Evolutionary conservation across 2,888 invertebrate genomes (phyloP), one percentile per base, ranked within the genome.

Genomic region (Macrophya alboannulata): DNA sequence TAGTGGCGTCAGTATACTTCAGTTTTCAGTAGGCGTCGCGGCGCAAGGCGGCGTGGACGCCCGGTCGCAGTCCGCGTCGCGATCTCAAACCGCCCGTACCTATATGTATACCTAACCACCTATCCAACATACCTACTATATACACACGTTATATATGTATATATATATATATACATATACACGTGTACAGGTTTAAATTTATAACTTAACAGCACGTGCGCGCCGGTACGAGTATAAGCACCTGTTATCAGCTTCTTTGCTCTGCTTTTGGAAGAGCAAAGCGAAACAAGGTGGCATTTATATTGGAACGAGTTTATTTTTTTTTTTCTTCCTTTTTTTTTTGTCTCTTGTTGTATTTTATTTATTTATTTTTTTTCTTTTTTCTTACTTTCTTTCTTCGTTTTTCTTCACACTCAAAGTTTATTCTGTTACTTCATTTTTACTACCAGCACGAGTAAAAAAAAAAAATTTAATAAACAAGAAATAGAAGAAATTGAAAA

Each of bases 21-120:
- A 62, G 17, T 81, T 81, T 62, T 81, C 81, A 62, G 86, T 88
- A 86, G 88, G 87, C 88, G 88, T 88, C 88, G 88, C 88, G 86
- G 85, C 87, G 86, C 84, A 84, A 82, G 84, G 85, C 87, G 86
- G 85, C 86, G 84, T 45, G 82, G 85, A 83, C 84, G 84, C 85
- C 86, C 81, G 85, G 21, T n/a, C n/a, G 83, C 89, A 86, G 88
- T 86, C 85, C 85, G 86, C 86, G 86, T 86, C 85, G 86, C 84
- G 88, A 86, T 85, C 85, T 87, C 88, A 81, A 86, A 82, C 84
- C 85, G 86, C 81, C 51, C 86, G 85, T 84, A 81, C 86, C 79
- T 86, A 82, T 83, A 79, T 37, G n/a, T n/a, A n/a, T n/a, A n/a
- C n/a, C n/a, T n/a, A n/a, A 37, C 17, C 48, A 12, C 15, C 9